Percentiles rank a stretch among this genome's conserved stretches.
Evolutionary conservation across 2,797 vertebrate genomes (phyloP).

Genomic region (Onychomys leucogaster): DNA sequence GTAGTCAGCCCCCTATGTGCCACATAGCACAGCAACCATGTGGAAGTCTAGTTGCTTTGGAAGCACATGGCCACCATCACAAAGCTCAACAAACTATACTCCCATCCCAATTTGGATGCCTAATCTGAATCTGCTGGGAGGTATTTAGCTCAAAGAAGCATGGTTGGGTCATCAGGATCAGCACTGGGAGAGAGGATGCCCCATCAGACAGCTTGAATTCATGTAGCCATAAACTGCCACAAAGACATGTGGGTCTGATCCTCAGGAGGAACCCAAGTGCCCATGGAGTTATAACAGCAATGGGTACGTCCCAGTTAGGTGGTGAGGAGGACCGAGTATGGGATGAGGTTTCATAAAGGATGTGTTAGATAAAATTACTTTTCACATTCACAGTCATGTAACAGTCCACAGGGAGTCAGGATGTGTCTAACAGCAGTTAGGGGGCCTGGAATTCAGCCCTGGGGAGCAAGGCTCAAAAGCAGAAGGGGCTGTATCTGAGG

Average conservation of each 20-base stretch:
- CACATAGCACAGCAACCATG: neutral
- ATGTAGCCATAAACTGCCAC: rapidly evolving
- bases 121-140: neutral
- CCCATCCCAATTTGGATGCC: neutral
- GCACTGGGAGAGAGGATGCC: too few relatives aligned
- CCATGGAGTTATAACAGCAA: neutral
- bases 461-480: neutral
- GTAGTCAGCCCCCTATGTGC: rapidly evolving
- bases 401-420: neutral
- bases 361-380: neutral
- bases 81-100: too few relatives aligned
- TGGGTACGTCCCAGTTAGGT: rapidly evolving
- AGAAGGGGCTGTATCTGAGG: neutral
- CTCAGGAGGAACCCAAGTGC: neutral
- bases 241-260: rapidly evolving
- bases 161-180: rapidly evolving
- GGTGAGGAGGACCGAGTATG: rapidly evolving
- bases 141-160: neutral
- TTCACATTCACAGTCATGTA: too few relatives aligned
- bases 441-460: neutral
- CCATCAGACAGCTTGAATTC: neutral
- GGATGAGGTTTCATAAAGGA: neutral
- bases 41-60: neutral
- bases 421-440: neutral
- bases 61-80: neutral